Evolutionary conservation across 2,797 vertebrate genomes (phyloP), one percentile per base, ranked within the genome.

Genomic region (Falco columbarius): DNA sequence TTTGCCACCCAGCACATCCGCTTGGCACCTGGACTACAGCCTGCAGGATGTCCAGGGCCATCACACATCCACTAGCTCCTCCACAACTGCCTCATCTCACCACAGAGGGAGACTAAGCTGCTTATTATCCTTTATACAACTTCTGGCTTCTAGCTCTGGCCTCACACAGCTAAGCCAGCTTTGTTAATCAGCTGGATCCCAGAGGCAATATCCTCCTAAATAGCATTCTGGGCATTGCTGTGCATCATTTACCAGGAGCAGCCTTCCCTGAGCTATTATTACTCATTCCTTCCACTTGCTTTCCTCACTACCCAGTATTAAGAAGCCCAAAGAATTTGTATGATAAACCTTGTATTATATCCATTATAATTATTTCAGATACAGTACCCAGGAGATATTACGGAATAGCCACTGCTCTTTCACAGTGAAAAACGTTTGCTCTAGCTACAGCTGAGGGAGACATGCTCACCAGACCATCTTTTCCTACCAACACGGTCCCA

Each of bases 171-270:
- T 86, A 86, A 94, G 89, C 74, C 54, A 86, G 93, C 81, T 94
- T 93, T 86, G 86, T 86, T 95, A 95, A 81, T 81, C 86, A 93
- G 49, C 67, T 76, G 74, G 55, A 92, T 93, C 89, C 86, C 92
- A 90, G 59, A 84, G 71, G 83, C 74, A 92, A 75, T 82, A 86
- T 94, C 55, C 59, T 89, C 54, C 59, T 86, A 95, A 93, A 95
- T 2, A 89, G 77, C 61, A 79, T 52, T 67, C 58, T 66, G 55
- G 89, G 83, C 73, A 92, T 72, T 92, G 59, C 66, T 81, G 73
- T 70, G 62, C 72, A 93, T 83, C 62, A 81, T 81, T 72, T 84
- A 93, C 49, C 36, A 86, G 62, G 12, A 90, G 27, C 47, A 73
- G 77, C 54, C 16, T 84, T 93, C 54, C 46, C 66, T 73, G n/a